Percentiles rank a stretch among this genome's conserved stretches.
phyloP scores from a whole-genome alignment of 1,140 invertebrate genomes.

The Drosophila pectinifera region DNA sequence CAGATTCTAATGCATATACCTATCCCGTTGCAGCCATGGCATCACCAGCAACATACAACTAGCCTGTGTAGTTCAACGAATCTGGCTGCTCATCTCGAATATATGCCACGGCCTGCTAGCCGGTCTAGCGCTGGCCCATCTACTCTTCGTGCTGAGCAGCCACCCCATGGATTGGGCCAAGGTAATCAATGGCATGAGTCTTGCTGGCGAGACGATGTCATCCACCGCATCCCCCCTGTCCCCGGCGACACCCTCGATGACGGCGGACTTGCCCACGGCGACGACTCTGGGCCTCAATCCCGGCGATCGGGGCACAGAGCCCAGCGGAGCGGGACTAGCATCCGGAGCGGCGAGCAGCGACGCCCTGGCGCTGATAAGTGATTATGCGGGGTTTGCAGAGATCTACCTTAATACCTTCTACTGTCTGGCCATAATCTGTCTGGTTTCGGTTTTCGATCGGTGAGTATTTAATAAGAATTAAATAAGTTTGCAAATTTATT shows the following conservation, averaged over 20 bases:
- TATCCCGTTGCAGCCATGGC: constrained; percentile 54
- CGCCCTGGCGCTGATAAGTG: constrained; percentile 61
- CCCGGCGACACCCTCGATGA: constrained; percentile 10
- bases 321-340: constrained; percentile 1
- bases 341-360: constrained; percentile 41
- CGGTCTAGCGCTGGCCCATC: constrained; percentile 83
- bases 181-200: constrained; percentile 76
- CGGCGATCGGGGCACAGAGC: constrained; percentile 26
- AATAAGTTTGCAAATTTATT: background rate
- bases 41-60: constrained; percentile 78
- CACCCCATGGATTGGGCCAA: constrained; percentile 82
- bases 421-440: constrained; percentile 81
- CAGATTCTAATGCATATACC: background rate
- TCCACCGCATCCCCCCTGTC: constrained; percentile 22
- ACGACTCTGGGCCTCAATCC: constrained; percentile 10
- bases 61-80: constrained; percentile 84
- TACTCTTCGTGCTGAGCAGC: constrained; percentile 81
- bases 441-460: constrained; percentile 84
- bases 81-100: constrained; percentile 84
- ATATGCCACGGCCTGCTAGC: constrained; percentile 84
- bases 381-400: constrained; percentile 81
- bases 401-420: constrained; percentile 84
- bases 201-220: constrained; percentile 74
- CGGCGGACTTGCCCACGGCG: constrained; percentile 16
- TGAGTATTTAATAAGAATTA: constrained; percentile 70